phyloP scores from a whole-genome alignment of 2,797 vertebrate genomes.

The Neopelma chrysocephalum region DNA sequence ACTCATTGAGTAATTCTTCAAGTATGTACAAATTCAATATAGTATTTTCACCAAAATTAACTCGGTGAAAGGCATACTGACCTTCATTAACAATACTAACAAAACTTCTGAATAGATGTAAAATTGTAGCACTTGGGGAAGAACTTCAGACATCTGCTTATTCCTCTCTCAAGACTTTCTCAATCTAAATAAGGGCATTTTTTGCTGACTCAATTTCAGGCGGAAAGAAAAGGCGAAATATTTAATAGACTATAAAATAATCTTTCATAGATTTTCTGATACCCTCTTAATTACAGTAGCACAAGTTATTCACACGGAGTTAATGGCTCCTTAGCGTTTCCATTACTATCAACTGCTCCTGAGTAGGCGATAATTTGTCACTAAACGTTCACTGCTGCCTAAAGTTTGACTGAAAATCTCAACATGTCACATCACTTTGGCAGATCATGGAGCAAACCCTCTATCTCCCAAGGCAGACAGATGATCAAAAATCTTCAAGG shows the following conservation, averaged over 20 bases:
- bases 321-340: background rate
- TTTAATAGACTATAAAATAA: background rate
- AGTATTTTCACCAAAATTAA: background rate
- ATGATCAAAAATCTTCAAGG: constrained; percentile 1
- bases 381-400: background rate
- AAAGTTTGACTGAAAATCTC: background rate
- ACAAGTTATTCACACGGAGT: background rate
- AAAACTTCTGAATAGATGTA: background rate
- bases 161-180: background rate
- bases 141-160: background rate
- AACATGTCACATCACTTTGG: background rate
- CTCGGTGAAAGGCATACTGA: background rate
- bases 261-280: rapidly evolving
- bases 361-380: background rate
- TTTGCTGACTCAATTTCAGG: background rate
- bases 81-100: background rate
- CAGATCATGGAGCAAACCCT: background rate
- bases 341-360: background rate
- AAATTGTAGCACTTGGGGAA: background rate
- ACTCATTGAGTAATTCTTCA: background rate
- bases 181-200: background rate
- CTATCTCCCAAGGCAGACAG: constrained; percentile 26
- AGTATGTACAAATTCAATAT: background rate
- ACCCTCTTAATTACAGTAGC: background rate
- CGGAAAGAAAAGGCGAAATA: background rate